Percentiles rank a stretch among this genome's conserved stretches.
phyloP scores from a whole-genome alignment of 2,888 invertebrate species.

The Epistrophe grossulariae region DNA sequence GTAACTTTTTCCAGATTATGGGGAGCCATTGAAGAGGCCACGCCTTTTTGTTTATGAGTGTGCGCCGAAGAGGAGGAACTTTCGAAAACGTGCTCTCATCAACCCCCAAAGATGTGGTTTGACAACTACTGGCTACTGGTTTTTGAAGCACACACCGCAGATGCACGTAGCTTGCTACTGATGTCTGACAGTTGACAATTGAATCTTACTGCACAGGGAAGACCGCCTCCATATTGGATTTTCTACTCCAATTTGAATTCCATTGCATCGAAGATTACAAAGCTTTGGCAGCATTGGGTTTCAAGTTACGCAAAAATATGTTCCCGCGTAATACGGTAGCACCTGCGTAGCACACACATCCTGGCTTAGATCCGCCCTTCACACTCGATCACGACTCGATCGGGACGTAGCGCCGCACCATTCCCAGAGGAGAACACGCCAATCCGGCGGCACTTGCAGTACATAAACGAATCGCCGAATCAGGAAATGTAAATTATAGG shows the following conservation, averaged over 20 bases:
- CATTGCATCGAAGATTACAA: background rate
- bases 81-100: conserved; percentile 50
- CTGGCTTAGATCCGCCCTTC: conserved; percentile 67
- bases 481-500: conserved; percentile 75
- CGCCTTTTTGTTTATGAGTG: conserved; percentile 58
- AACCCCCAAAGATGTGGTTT: conserved; percentile 69
- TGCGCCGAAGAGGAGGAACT: conserved; percentile 56
- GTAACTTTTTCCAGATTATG: conserved; percentile 49
- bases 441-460: conserved; percentile 70
- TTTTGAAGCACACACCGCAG: conserved; percentile 43
- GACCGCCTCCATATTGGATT: conserved; percentile 32
- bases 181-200: conserved; percentile 43
- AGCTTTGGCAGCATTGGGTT: conserved; percentile 35
- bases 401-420: conserved; percentile 63
- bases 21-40: conserved; percentile 61
- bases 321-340: conserved; percentile 46
- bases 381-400: conserved; percentile 58
- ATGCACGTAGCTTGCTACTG: conserved; percentile 44
- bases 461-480: conserved; percentile 72
- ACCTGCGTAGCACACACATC: conserved; percentile 36
- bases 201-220: conserved; percentile 12
- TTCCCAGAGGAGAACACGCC: conserved; percentile 59
- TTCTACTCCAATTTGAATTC: conserved; percentile 6
- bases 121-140: conserved; percentile 70
- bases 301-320: conserved; percentile 28